Evolutionary conservation across 2,797 vertebrate genomes (phyloP).

Genomic region (Phalloptychus januarius): DNA sequence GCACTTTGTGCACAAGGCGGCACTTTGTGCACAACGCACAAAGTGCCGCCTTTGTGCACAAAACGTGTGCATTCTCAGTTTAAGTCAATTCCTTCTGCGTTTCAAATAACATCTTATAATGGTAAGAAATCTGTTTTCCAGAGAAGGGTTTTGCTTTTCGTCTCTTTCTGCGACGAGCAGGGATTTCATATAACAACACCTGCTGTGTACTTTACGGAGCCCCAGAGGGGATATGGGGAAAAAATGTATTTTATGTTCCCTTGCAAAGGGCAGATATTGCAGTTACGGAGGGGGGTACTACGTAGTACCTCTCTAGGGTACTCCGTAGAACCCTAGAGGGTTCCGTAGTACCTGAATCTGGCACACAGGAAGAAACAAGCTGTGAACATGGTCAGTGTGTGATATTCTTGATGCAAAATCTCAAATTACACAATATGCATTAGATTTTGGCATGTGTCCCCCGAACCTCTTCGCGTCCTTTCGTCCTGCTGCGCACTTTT

Average conservation of each 20-base stretch:
- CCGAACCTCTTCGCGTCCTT: no score
- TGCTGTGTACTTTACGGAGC: no score
- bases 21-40: no score
- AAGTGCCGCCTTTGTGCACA: background rate
- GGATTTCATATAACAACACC: background rate
- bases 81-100: background rate
- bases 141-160: background rate
- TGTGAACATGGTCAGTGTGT: background rate
- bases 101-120: background rate
- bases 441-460: no score
- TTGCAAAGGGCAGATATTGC: no score
- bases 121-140: background rate
- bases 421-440: background rate
- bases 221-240: no score
- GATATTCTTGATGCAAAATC: background rate
- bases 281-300: no score
- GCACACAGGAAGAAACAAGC: conserved; percentile 1
- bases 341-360: no score
- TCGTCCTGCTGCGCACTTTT: no score
- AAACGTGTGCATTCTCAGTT: background rate
- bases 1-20: background rate
- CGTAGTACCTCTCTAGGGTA: no score
- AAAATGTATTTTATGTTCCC: no score
- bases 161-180: background rate
- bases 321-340: no score